phyloP scores from a whole-genome alignment of 2,797 vertebrate species.

The Catostomus latipinnis region DNA sequence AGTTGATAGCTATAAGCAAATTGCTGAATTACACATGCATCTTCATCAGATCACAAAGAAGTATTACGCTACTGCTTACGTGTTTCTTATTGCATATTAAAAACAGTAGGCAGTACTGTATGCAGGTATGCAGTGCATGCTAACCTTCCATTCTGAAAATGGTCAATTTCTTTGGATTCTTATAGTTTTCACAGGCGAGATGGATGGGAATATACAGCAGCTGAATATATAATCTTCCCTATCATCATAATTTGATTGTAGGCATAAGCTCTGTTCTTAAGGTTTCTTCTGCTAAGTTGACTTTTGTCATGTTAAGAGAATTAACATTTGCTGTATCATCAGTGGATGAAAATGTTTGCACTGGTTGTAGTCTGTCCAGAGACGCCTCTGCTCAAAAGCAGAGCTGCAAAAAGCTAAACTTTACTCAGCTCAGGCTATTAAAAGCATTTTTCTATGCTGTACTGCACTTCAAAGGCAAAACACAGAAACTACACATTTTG shows the following conservation, averaged over 20 bases:
- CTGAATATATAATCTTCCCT: not conserved
- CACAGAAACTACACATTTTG: no score
- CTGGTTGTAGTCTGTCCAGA: slow-evolving; percentile 28
- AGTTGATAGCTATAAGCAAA: no score
- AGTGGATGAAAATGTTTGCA: slow-evolving; percentile 35
- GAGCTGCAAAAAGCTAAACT: slow-evolving; percentile 16
- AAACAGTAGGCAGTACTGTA: not conserved
- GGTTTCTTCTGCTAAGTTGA: slow-evolving; percentile 34
- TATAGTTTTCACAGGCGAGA: not conserved
- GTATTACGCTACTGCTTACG: no score
- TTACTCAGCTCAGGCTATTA: slow-evolving; percentile 11
- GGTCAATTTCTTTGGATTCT: not conserved
- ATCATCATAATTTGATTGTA: slow-evolving; percentile 27
- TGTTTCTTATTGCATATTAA: not conserved
- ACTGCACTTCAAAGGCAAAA: no score
- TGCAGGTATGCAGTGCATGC: no score
- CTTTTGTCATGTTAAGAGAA: slow-evolving; percentile 44
- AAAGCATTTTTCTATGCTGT: not conserved
- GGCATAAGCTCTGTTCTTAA: slow-evolving; percentile 27
- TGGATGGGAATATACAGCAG: not conserved
- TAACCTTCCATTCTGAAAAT: not conserved
- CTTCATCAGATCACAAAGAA: no score
- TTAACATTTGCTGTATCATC: slow-evolving; percentile 38
- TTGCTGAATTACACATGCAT: no score
- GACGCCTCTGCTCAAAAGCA: slow-evolving; percentile 25